A percentile compares a stretch with the other conserved stretches of the same genome.
Evolutionary conservation across 2,888 invertebrate genomes (phyloP).

Genomic region (Callyntrura sp.): DNA sequence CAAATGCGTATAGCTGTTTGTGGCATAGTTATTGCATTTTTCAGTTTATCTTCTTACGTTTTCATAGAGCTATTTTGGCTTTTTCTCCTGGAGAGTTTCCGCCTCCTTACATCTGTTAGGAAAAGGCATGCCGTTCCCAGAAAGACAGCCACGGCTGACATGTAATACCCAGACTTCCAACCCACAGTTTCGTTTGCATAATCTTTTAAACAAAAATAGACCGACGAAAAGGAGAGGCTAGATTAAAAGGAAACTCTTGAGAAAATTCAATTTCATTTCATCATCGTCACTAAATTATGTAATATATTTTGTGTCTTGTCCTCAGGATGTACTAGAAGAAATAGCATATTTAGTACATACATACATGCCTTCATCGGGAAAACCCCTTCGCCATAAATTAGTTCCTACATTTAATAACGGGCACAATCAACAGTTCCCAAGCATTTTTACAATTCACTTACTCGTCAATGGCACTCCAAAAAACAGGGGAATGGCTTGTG

Average conservation of each 20-base stretch:
- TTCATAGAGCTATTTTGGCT: constrained; percentile 81
- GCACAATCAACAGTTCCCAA: background rate
- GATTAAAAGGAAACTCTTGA: background rate
- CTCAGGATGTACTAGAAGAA: background rate
- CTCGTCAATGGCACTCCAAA: constrained; percentile 94
- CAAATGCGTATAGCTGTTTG: background rate
- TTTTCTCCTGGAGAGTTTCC: constrained; percentile 78
- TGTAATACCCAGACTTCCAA: constrained; percentile 75
- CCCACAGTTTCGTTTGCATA: constrained; percentile 75
- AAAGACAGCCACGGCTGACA: constrained; percentile 78
- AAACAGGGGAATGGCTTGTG: constrained; percentile 93
- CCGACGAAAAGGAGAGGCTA: background rate
- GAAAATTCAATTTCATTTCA: background rate
- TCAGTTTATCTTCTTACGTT: constrained; percentile 74
- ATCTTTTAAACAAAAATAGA: constrained; percentile 58
- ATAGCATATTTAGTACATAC: no score
- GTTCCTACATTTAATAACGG: background rate
- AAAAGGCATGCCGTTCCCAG: constrained; percentile 76
- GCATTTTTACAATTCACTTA: constrained; percentile 84
- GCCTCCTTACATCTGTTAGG: constrained; percentile 75
- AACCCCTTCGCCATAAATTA: background rate
- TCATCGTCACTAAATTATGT: background rate
- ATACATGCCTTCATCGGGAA: background rate
- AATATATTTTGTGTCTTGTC: no score
- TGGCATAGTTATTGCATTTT: background rate